Conservation (phyloP, 2,113 vertebrate genomes). For the Pachypanchax playfairii region DNA sequence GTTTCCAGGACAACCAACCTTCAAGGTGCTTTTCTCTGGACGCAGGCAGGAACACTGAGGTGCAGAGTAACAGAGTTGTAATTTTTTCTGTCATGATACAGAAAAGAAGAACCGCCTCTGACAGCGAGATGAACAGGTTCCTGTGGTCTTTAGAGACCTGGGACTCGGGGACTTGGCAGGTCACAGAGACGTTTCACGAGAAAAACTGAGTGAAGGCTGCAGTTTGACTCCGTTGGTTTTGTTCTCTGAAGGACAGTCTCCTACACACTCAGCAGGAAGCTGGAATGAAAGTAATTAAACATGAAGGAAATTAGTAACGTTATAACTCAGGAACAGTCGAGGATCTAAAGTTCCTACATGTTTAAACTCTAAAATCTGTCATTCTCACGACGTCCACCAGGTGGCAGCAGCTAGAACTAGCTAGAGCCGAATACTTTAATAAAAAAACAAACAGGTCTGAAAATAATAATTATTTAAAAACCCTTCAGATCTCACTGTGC, state of each 20-base stretch:
- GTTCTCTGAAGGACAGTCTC: conserved; percentile 43
- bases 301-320: too few species aligned
- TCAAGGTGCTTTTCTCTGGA: background rate
- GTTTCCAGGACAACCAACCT: background rate
- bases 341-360: too few species aligned
- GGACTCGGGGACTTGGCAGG: background rate
- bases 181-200: conserved; percentile 75
- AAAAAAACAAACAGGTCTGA: background rate
- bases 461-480: background rate
- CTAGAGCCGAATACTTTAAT: background rate
- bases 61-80: background rate
- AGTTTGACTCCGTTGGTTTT: conserved; percentile 34
- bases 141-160: background rate
- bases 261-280: conserved; percentile 21
- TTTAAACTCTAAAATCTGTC: too few species aligned
- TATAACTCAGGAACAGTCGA: background rate
- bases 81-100: background rate
- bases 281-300: background rate
- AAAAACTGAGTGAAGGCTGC: conserved; percentile 55
- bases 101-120: background rate
- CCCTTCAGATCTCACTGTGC: too few species aligned
- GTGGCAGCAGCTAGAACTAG: background rate
- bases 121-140: background rate
- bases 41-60: background rate
- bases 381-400: conserved; percentile 15